A percentile compares a stretch with the other conserved stretches of the same genome.
phyloP scores from a whole-genome alignment of 1,140 invertebrate species.

The Megalonaias nervosa region DNA sequence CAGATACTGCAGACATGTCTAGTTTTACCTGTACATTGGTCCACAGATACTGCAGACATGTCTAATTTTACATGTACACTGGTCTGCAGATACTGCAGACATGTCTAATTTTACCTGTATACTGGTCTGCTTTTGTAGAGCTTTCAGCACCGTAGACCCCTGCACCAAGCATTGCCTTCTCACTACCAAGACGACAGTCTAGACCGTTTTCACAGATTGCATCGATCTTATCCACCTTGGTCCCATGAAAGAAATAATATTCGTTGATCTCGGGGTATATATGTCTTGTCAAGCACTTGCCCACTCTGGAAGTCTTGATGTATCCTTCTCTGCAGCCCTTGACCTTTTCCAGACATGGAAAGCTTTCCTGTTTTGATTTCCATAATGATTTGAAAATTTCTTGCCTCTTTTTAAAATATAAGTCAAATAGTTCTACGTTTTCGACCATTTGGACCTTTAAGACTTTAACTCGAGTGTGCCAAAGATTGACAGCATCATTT shows the following conservation, averaged over 20 bases:
- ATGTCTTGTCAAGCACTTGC: not conserved
- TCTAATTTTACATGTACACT: no score
- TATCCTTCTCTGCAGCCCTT: not conserved
- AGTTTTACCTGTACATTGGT: not conserved
- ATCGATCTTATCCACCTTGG: constrained; percentile 17
- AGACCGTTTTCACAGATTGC: constrained; percentile 17
- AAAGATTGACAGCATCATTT: constrained; percentile 15
- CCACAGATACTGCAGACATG: no score
- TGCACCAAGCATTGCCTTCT: constrained; percentile 21
- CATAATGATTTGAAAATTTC: not conserved
- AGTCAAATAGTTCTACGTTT: constrained; percentile 17
- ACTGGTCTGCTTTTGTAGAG: constrained; percentile 30
- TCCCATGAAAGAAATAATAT: constrained; percentile 26
- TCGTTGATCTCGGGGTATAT: constrained; percentile 27
- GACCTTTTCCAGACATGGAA: not conserved
- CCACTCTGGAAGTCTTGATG: no score
- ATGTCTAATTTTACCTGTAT: constrained; percentile 15
- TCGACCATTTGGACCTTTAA: constrained; percentile 22
- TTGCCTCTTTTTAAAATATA: constrained; percentile 7
- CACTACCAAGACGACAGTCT: constrained; percentile 12
- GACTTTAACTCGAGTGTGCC: not conserved
- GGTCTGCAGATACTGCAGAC: not conserved
- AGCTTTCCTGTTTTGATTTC: not conserved
- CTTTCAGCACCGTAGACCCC: constrained; percentile 32
- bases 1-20: not conserved